Base-by-base conservation (phyloP, 2,113 vertebrate species). In the Kryptolebias marmoratus region DNA sequence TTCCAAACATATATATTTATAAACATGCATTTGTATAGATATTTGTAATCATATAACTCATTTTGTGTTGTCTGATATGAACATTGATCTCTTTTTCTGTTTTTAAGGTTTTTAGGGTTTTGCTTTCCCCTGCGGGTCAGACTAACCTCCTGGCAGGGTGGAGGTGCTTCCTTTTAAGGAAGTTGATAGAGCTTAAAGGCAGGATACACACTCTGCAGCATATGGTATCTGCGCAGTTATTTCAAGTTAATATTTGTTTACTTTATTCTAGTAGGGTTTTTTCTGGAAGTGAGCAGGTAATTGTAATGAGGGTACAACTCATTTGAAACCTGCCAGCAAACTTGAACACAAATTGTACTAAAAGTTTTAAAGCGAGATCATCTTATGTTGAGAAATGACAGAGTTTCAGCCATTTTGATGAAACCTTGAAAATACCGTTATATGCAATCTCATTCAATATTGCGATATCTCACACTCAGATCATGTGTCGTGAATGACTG, bases 161-260 rank as follows among this genome's bases (percentile, higher is more conserved):
- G 91, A 85, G 87, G 67, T 73, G 59, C 71, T 72, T 76, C 62
- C 11, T 91, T 85, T 81, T 64, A 63, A 86, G 93, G 92, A 94
- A 93, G 92, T 94, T 94, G 90, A 90, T 85, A 88, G 89, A 92
- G 89, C 88, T 94, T 94, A 95, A 87, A 87, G 82, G 82, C 85
- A 75, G 81, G 86, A 90, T 63, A 32, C 82, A 83, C 86, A 81
- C 87, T 83, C 91, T 87, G 77, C 73, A n/a, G 63, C 69, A 71
- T 69, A 36, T 7, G 7, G 36, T 36, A 71, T 81, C 61, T 69
- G 68, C 53, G 56, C 65, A 61, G 73, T 75, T 68, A 79, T 65
- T 72, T 73, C 73, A 80, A 68, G 73, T 85, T 79, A 80, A 83
- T 49, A 70, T 81, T 61, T 75, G 75, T 88, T 86, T 85, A 48